Evolutionary conservation across 2,797 vertebrate genomes (phyloP), one percentile per base, ranked within the genome.

Genomic region (Champsocephalus gunnari): DNA sequence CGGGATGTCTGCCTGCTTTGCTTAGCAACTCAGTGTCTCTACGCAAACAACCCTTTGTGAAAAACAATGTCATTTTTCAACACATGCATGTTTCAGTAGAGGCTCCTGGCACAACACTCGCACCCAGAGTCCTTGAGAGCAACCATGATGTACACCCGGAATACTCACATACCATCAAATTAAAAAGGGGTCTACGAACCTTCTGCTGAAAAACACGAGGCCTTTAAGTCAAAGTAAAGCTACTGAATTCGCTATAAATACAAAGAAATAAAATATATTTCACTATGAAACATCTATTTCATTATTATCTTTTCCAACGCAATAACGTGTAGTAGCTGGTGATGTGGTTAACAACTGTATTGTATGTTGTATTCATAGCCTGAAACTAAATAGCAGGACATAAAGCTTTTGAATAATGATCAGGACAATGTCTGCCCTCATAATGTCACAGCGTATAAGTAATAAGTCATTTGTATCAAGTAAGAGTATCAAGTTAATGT

Each of bases 11-110:
- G 78, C 62, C 28, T 53, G 59, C 64, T 83, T 81, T 17, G n/a
- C 79, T 77, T 64, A 60, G 75, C 77, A 80, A 72, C 81, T 34
- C 2, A 1, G 6, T 9, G 47, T 79, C 80, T 77, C 65, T 24
- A 47, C 45, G 38, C 1, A 17, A 19, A 71, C 72, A 50, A 11
- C 24, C 56, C 16, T 24, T 16, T 65, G 0, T 2, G n/a, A 63
- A 32, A 63, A 79, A 60, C 44, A 2, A 5, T 44, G 7, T 9
- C 8, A 9, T 53, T 51, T 80, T 79, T 85, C 71, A 80, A 72
- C 71, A 77, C 45, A 53, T 45, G 34, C 38, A 28, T 13, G 16
- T 43, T 43, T 56, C 24, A 28, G 45, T 66, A 83, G 66, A 77
- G 43, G 49, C 1, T 58, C 41, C 5, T 5, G 49, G 48, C 43